Base-by-base conservation (phyloP, 2,797 vertebrate genomes). In the Cirrhinus mrigala region DNA sequence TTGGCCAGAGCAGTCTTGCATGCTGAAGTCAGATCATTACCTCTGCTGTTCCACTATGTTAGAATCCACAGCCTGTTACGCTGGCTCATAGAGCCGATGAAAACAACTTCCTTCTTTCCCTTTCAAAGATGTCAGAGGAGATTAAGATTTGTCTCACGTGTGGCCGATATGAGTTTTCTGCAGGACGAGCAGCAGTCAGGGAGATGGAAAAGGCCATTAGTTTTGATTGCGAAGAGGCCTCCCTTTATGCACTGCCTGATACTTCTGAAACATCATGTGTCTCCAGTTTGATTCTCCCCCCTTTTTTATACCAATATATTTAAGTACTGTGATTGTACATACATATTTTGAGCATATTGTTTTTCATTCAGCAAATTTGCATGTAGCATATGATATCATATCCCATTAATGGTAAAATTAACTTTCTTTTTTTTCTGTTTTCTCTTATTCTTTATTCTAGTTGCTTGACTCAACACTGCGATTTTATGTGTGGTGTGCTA, bases 81-180 rank as follows among this genome's bases (percentile, higher is more conserved):
- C 79, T 46, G 68, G 69, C 60, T 73, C 70, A 79, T 74, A 58
- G 54, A 85, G 24, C 46, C 8, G n/a, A 85, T 40, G 68, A 66
- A 52, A 84, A 70, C 48, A 78, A 69, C 85, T 76, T 54, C 74
- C 69, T 85, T 64, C 82, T 83, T 75, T 22, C 10, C 50, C 73
- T 79, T 66, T 68, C 29, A 76, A 20, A 79, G 44, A 74, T 83
- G 82, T 85, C 86, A 86, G 84, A 64, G 78, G 54, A 79, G 60
- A 91, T 91, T 90, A 88, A 77, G 81, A 90, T 89, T 87, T 86
- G 79, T 77, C 77, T 87, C 89, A 89, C 82, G 73, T 90, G 80
- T 83, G 46, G 66, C 71, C 24, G 52, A 70, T 81, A 76, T 87
- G 85, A 86, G 86, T 78, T 89, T 85, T 82, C 87, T 77, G 40